These are phyloP conservation scores for Colostygia pectinataria DNA, from an alignment of 2,888 invertebrate genomes.

Conservation along the genomic window DNA sequence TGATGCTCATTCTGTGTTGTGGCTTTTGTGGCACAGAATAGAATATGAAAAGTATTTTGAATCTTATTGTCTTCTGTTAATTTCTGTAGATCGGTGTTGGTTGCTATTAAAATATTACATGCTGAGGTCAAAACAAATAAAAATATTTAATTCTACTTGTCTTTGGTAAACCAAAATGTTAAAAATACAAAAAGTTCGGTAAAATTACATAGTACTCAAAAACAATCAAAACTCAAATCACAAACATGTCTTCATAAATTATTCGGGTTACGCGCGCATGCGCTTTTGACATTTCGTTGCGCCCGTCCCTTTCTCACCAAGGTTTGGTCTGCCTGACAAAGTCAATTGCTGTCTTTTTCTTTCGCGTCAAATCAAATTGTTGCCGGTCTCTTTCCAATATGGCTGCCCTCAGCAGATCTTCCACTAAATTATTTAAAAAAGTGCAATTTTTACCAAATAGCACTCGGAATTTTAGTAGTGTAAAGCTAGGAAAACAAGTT, in stretches of 20 bases:
- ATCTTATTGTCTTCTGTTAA: too few species aligned
- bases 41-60: too few species aligned
- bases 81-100: too few species aligned
- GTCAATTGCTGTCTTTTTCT: conserved; percentile 43
- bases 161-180: too few species aligned
- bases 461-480: conserved; percentile 60
- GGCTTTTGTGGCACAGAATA: too few species aligned
- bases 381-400: conserved; percentile 78
- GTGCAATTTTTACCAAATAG: conserved; percentile 58
- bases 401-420: conserved; percentile 75
- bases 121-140: too few species aligned
- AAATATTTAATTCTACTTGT: too few species aligned
- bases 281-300: conserved; percentile 25
- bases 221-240: too few species aligned
- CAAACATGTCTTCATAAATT: background rate
- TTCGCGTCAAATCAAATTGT: conserved; percentile 31
- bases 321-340: background rate
- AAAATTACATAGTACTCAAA: too few species aligned
- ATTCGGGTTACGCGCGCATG: conserved; percentile 40
- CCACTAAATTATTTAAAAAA: conserved; percentile 71
- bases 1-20: too few species aligned
- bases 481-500: conserved; percentile 54
- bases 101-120: too few species aligned
- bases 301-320: background rate
- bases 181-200: too few species aligned